Evolutionary conservation across 1,140 invertebrate genomes (phyloP), one percentile per base, ranked within the genome.

Genomic region (Drosophila varians): DNA sequence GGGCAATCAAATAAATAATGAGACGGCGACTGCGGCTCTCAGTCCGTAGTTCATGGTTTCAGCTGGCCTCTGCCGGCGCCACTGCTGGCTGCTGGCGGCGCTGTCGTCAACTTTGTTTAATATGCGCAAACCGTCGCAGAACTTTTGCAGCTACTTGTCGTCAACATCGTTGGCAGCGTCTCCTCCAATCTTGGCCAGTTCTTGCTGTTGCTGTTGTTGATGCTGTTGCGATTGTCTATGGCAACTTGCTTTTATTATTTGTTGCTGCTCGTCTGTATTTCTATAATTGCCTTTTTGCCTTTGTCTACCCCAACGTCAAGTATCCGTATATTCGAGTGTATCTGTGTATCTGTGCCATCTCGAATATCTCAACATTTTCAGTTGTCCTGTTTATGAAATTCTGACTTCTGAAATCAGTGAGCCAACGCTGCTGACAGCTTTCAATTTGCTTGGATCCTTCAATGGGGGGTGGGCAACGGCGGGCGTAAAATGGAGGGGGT

Each of bases 1-100:
- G 80, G 75, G 80, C 79, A 84, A 84, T 86, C 79, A 84, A 86
- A 84, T 84, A 84, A 84, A 84, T 84, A 84, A 84, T 86, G 79
- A 84, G 79, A 74, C 80, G 83, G 76, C 60, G 60, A 74, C 51
- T 42, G 49, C 48, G 43, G 58, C 76, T 70, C 66, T 7, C 58
- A 36, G 47, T 36, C 60, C 58, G 11, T 46, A 19, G 38, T 42
- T 54, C 19, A 21, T 18, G 42, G 42, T 58, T 34, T 25, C 36
- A 14, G 26, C 21, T 31, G 28, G 25, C 56, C 25, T 21, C 19
- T 26, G 28, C 47, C 55, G 31, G 11, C 14, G 9, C 40, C 57
- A 34, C 8, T 18, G 38, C 36, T 40, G 12, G 36, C 36, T 5
- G 57, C 16, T 36, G 53, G 21, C 45, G 52, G 40, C 52, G 54